phyloP scores from a whole-genome alignment of 2,888 invertebrate species.

The Matsumyia berberina region DNA sequence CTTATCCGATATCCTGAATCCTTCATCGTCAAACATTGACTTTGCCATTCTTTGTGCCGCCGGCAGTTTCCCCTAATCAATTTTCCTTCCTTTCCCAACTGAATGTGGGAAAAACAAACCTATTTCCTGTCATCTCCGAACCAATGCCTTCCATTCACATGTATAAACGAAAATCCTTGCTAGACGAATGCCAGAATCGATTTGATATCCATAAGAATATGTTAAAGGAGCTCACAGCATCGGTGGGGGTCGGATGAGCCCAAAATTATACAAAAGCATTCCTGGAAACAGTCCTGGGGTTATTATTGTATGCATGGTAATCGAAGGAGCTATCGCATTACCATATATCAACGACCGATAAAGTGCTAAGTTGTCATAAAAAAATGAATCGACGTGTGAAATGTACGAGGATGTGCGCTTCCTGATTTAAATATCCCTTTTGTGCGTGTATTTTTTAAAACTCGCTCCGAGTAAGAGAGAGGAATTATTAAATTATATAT shows the following conservation, averaged over 20 bases:
- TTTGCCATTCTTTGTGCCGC: conserved; percentile 37
- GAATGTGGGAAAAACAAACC: conserved; percentile 43
- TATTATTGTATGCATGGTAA: conserved; percentile 58
- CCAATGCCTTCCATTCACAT: conserved; percentile 15
- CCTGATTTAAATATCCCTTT: conserved; percentile 52
- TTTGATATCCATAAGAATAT: conserved; percentile 61
- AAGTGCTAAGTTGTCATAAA: conserved; percentile 63
- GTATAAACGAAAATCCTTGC: conserved; percentile 11
- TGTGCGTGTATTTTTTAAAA: neutral
- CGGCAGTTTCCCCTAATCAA: conserved; percentile 54
- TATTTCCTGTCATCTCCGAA: conserved; percentile 41
- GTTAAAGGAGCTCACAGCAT: conserved; percentile 30
- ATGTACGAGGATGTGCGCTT: conserved; percentile 1
- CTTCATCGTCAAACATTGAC: conserved; percentile 57
- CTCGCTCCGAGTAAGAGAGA: neutral
- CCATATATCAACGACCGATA: conserved; percentile 54
- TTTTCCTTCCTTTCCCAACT: conserved; percentile 1
- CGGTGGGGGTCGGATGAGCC: conserved; percentile 38
- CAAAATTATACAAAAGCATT: conserved; percentile 51
- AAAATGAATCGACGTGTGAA: conserved; percentile 14
- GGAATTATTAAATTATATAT: conserved; percentile 67
- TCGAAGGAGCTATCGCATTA: conserved; percentile 62
- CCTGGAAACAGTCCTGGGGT: conserved; percentile 31
- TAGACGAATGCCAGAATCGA: conserved; percentile 49
- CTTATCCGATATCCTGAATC: conserved; percentile 43